Evolutionary conservation across 2,113 vertebrate genomes (phyloP).

Genomic region (Lynx canadensis): DNA sequence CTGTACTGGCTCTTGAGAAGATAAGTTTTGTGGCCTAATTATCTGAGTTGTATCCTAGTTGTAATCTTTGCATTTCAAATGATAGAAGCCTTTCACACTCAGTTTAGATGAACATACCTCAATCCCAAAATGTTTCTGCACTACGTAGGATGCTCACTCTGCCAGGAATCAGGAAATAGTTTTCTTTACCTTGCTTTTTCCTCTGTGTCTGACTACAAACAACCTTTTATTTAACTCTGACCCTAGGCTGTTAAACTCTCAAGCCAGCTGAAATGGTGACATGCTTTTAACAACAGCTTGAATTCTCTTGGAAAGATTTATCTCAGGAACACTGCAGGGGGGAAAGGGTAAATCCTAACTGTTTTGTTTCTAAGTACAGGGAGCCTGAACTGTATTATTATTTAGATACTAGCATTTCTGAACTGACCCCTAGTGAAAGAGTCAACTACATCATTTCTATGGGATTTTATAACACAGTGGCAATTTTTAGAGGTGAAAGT

Average conservation of each 20-base stretch:
- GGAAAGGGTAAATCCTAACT: not conserved
- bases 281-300: not conserved
- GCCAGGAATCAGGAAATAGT: not conserved
- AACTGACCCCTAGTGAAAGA: not conserved
- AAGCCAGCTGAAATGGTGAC: not conserved
- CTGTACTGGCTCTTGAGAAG: too few species aligned
- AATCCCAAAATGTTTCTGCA: not conserved
- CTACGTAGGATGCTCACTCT: fast-evolving
- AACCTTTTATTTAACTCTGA: not conserved
- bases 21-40: not conserved
- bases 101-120: not conserved
- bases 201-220: not conserved
- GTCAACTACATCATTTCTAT: not conserved
- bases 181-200: not conserved
- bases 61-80: not conserved
- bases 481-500: not conserved
- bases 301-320: not conserved
- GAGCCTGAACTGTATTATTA: not conserved
- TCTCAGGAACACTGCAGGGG: not conserved
- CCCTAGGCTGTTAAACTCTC: not conserved
- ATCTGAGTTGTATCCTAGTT: not conserved
- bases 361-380: not conserved
- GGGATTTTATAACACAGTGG: not conserved
- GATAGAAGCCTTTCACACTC: not conserved
- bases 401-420: not conserved